Evolutionary conservation across 1,140 invertebrate genomes (phyloP).

Genomic region (Heliconius melpomene): DNA sequence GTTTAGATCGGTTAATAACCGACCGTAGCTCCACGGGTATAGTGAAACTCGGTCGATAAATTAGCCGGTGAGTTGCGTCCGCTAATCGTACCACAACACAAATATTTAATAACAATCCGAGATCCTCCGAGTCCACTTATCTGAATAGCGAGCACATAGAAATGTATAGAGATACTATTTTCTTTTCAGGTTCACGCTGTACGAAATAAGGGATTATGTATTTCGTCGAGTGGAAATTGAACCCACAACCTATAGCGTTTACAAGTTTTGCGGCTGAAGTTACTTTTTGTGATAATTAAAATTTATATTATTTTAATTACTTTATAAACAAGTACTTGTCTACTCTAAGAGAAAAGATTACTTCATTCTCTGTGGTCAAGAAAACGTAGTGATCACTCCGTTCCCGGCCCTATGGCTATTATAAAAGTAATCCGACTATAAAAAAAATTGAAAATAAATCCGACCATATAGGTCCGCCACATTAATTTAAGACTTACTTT

Average conservation of each 20-base stretch:
- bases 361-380: not conserved
- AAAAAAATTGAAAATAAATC: too few species aligned
- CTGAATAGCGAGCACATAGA: conserved; percentile 56
- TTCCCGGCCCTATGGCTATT: too few species aligned
- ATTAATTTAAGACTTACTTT: not conserved
- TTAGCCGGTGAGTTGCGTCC: conserved; percentile 73
- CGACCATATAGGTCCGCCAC: too few species aligned
- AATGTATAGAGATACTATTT: conserved; percentile 42
- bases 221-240: too few species aligned
- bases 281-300: not conserved
- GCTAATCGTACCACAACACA: conserved; percentile 78
- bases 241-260: too few species aligned
- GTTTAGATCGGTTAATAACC: conserved; percentile 45
- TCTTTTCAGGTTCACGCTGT: not conserved
- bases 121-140: conserved; percentile 77
- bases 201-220: too few species aligned
- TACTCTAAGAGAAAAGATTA: not conserved
- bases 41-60: conserved; percentile 64
- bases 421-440: too few species aligned
- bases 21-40: conserved; percentile 39
- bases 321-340: not conserved
- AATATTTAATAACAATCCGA: conserved; percentile 81
- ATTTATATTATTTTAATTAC: not conserved
- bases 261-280: too few species aligned
- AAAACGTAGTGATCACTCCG: too few species aligned